Base-by-base conservation (phyloP, 1,140 invertebrate species). In the Heliconius eleuchia region DNA sequence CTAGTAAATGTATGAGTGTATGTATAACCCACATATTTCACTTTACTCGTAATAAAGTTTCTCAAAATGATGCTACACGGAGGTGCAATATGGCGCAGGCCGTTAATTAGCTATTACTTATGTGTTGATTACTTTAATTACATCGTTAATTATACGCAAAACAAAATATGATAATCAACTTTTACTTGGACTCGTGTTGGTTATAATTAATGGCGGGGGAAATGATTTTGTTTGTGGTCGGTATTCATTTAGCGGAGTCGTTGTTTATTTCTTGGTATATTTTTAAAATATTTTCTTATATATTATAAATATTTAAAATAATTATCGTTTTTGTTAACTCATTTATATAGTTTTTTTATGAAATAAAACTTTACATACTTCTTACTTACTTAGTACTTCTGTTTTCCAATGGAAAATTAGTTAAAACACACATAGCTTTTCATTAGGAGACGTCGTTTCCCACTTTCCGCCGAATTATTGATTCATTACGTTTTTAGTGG, bases 121-220 rank as follows among this genome's bases (percentile, higher is more conserved):
- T 46, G 77, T 60, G 77, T 66, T 70, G 77, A 78, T 70, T 52
- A 57, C 60, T 78, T 78, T 78, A 78, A 78, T 78, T 74, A 57
- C 71, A 66, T 27, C 27, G 27, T 42, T 74, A 78, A 74, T 78
- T 78, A 78, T 66, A 74, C 60, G 55, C 66, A 50, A n/a, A 46
- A 60, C 37, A 23, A 9, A 74, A 46, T 78, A 74, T 78, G 77
- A 39, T 73, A 78, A 78, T 78, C 3, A 42, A 78, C 71, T 78
- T 78, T 73, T 73, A 73, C 77, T 71, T 60, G 60, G 23, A 27
- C 60, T 66, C 60, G 60, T 0, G 60, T 30, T 13, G 27, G 60
- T 66, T 27, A 30, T 66, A 23, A 30, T 46, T 46, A 16, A 66
- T 66, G 60, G 23, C 13, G 23, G 23, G 27, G 27, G 60, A 66